These are phyloP conservation scores for Lithophane ornitopus DNA, from an alignment of 2,888 invertebrate genomes.

Conservation along the genomic window DNA sequence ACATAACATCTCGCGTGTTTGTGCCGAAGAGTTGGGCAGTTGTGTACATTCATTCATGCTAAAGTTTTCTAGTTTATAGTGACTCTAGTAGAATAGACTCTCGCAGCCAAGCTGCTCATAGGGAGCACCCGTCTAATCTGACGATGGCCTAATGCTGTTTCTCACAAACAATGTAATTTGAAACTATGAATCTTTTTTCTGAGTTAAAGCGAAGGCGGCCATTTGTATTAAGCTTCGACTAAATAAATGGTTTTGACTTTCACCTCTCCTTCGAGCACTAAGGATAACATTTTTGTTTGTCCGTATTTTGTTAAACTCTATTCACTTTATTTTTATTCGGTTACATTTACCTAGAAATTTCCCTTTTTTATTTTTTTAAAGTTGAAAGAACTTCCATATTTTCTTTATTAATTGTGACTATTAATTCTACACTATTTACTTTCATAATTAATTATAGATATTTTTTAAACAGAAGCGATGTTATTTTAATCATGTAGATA, in stretches of 20 bases:
- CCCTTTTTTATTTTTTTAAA: too few relatives aligned
- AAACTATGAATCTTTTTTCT: conserved; percentile 58
- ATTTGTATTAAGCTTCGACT: conserved; percentile 52
- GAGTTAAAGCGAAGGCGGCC: conserved; percentile 38
- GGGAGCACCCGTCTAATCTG: background rate
- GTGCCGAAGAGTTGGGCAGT: background rate
- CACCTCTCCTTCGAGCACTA: conserved; percentile 35
- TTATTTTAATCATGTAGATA: background rate
- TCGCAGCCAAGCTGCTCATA: background rate
- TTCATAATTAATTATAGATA: background rate
- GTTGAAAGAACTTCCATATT: too few relatives aligned
- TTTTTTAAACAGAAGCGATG: background rate
- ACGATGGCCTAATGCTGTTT: conserved; percentile 18
- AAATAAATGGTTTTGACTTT: conserved; percentile 59
- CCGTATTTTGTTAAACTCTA: conserved; percentile 8
- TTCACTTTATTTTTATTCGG: conserved; percentile 28
- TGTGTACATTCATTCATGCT: too few relatives aligned
- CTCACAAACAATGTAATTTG: conserved; percentile 57
- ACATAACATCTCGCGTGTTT: background rate
- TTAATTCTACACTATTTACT: background rate
- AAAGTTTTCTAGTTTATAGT: background rate
- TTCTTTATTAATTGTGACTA: background rate
- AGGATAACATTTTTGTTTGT: conserved; percentile 19
- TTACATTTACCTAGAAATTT: too few relatives aligned
- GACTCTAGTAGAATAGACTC: background rate